These are phyloP conservation scores for Apostichopus leukothele DNA, from an alignment of 53 echinoderm and acorn worm genomes.

Conservation along the genomic window DNA sequence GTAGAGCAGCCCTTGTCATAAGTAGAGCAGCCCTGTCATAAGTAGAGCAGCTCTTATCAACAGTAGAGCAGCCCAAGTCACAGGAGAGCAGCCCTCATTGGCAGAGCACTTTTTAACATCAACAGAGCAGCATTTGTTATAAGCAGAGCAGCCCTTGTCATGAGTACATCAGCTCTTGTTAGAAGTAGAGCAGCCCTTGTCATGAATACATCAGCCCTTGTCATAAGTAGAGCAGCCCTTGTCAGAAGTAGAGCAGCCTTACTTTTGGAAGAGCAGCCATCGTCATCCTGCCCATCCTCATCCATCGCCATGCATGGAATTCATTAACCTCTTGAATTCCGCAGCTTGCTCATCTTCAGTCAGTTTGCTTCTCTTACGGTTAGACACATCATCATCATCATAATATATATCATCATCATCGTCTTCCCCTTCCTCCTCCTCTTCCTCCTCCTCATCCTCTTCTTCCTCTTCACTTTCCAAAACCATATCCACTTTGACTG, in stretches of 20 bases:
- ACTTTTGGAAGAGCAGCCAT: no score
- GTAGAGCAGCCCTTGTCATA: no score
- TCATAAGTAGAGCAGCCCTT: background rate
- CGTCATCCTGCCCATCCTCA: background rate
- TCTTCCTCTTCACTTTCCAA: slow-evolving; percentile 60
- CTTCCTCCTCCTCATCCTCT: slow-evolving; percentile 4
- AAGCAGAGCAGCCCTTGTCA: no score
- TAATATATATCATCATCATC: slow-evolving; percentile 55
- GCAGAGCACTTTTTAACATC: no score
- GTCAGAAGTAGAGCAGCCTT: no score
- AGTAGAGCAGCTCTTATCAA: no score
- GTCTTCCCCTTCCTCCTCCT: background rate
- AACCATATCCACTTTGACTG: slow-evolving; percentile 13
- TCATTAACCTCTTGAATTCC: slow-evolving; percentile 57
- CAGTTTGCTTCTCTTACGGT: background rate
- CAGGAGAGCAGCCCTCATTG: no score
- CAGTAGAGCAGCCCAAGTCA: no score
- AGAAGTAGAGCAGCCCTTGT: no score
- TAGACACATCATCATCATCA: slow-evolving; percentile 31
- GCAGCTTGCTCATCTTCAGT: slow-evolving; percentile 38
- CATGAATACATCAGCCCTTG: background rate
- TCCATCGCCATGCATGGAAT: slow-evolving; percentile 51
- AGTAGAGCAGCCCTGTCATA: background rate
- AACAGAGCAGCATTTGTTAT: no score
- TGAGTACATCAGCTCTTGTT: background rate